Evolutionary conservation across 30 jellyfish, hydroid and myxozoan genomes (phyloP).

Genomic region (Aurelia aurita): DNA sequence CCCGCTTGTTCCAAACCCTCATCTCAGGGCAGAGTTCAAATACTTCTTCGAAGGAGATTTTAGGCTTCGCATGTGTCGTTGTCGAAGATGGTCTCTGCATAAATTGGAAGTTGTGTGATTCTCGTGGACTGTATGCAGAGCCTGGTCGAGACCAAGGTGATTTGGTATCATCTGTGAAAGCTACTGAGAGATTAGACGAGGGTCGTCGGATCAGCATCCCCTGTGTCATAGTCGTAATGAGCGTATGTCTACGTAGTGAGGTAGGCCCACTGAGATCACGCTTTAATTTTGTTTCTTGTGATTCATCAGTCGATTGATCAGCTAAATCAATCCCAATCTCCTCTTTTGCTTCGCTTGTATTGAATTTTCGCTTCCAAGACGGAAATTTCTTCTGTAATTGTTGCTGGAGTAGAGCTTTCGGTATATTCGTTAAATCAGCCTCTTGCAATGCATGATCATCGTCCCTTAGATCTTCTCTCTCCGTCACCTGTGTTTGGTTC

Average conservation of each 20-base stretch:
- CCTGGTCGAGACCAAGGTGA: slow-evolving; percentile 25
- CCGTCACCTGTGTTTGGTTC: too few relatives aligned
- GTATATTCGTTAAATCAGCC: too few relatives aligned
- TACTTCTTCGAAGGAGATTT: slow-evolving; percentile 51
- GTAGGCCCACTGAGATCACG: too few relatives aligned
- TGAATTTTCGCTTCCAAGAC: slow-evolving; percentile 23
- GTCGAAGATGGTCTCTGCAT: slow-evolving; percentile 1
- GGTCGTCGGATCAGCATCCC: too few relatives aligned
- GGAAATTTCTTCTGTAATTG: slow-evolving; percentile 18
- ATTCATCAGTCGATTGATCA: neutral
- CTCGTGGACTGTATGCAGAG: neutral
- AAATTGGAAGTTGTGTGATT: too few relatives aligned
- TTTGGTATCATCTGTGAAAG: too few relatives aligned
- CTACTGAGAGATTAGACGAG: too few relatives aligned
- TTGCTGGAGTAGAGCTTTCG: neutral
- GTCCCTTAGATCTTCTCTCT: too few relatives aligned
- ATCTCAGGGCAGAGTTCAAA: slow-evolving; percentile 71
- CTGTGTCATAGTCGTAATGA: too few relatives aligned
- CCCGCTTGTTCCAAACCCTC: slow-evolving; percentile 14
- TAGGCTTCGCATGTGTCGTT: neutral
- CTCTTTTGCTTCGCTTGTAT: neutral
- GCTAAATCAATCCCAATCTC: neutral
- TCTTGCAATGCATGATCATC: too few relatives aligned
- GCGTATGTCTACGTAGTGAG: too few relatives aligned
- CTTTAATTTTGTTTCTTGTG: neutral